phyloP scores from a whole-genome alignment of 2,113 vertebrate genomes.

The Takifugu flavidus region DNA sequence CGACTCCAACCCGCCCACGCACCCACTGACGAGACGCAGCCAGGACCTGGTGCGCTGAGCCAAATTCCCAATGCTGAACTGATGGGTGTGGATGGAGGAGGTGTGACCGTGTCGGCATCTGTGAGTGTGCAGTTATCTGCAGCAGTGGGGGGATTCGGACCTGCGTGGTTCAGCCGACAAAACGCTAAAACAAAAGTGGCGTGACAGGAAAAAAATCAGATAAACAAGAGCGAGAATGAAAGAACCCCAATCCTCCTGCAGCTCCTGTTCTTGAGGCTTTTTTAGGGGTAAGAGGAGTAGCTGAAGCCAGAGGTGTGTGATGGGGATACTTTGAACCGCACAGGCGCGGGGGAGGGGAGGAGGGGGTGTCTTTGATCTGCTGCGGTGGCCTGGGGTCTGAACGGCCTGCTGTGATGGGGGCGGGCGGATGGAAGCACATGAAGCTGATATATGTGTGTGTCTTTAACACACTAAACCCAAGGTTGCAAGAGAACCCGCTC shows the following conservation, averaged over 20 bases:
- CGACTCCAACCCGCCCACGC: too few relatives aligned
- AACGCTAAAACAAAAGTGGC: too few relatives aligned
- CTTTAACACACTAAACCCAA: slow-evolving; percentile 13
- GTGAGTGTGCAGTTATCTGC: slow-evolving; percentile 8
- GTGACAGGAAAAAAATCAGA: too few relatives aligned
- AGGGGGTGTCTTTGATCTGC: slow-evolving; percentile 46
- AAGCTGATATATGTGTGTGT: slow-evolving; percentile 4
- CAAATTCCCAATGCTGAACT: too few relatives aligned
- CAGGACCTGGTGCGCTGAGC: neutral
- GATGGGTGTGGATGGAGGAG: slow-evolving; percentile 17
- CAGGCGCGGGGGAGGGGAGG: neutral
- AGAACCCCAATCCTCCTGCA: too few relatives aligned
- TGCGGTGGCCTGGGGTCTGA: slow-evolving; percentile 39
- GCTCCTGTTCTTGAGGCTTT: neutral
- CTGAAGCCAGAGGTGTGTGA: neutral
- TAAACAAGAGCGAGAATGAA: too few relatives aligned
- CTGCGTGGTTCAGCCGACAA: too few relatives aligned
- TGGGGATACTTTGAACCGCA: slow-evolving; percentile 4
- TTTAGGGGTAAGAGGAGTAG: neutral
- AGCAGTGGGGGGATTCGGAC: too few relatives aligned
- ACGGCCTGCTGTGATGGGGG: slow-evolving; percentile 31
- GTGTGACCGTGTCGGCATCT: slow-evolving; percentile 28
- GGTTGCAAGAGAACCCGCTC: slow-evolving; percentile 8
- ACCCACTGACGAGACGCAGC: neutral
- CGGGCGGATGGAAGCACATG: neutral